These are phyloP conservation scores for Zootoca vivipara DNA, from an alignment of 2,113 vertebrate species.

Conservation along the genomic window DNA sequence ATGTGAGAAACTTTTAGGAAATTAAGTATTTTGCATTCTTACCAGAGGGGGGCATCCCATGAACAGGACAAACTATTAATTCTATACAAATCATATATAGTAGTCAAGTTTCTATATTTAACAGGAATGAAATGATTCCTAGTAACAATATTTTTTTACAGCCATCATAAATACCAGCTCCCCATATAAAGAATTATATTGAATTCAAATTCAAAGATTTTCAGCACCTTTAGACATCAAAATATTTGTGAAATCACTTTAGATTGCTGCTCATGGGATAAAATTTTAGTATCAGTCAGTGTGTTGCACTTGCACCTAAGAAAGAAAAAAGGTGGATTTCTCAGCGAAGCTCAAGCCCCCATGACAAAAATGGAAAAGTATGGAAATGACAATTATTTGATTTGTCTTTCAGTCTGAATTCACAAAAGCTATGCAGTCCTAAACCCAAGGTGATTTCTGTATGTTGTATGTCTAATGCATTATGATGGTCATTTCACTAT, in stretches of 20 bases:
- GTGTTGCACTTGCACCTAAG: not conserved
- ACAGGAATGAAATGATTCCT: not conserved
- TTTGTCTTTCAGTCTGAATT: not conserved
- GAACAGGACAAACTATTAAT: conserved; percentile 25
- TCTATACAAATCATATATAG: conserved; percentile 17
- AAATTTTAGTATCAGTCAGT: not conserved
- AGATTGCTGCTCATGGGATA: not conserved
- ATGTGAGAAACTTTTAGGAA: not conserved
- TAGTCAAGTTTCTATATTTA: not conserved
- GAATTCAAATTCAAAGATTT: conserved; percentile 1
- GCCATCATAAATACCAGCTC: not conserved
- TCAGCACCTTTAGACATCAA: not conserved
- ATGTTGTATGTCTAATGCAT: not conserved
- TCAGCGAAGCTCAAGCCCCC: not conserved
- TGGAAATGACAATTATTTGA: not conserved
- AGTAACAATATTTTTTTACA: not conserved
- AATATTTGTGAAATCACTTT: not conserved
- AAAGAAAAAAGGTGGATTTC: not conserved
- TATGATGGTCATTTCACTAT: not conserved
- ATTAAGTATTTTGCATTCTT: conserved; percentile 26
- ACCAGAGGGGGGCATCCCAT: conserved; percentile 31
- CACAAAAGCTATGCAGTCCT: not conserved
- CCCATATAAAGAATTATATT: not conserved
- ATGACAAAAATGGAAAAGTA: not conserved
- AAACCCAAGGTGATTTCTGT: not conserved